Evolutionary conservation across 1,140 invertebrate genomes (phyloP), one percentile per base, ranked within the genome.

Genomic region (Luehdorfia chinensis): DNA sequence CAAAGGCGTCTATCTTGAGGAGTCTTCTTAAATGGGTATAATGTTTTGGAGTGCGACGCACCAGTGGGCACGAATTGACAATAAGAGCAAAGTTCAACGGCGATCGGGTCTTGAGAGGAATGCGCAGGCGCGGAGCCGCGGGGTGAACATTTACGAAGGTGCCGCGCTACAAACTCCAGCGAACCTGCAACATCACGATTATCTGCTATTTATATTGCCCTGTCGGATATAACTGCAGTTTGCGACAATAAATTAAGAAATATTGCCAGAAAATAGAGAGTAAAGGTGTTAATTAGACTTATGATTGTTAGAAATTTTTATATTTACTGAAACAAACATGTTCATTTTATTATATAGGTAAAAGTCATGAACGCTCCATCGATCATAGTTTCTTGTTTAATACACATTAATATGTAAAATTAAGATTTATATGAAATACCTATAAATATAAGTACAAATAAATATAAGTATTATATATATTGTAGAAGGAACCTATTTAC

Each of bases 1-100:
- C 59, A 63, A 59, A 63, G 61, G 48, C 62, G 57, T 67, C 56
- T 69, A 56, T 66, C 61, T 63, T 56, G 49, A 43, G 50, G 56
- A 62, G 54, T 63, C 57, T 63, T 73, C 71, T 64, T 66, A 71
- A 75, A 74, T 64, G 60, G 65, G 50, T 67, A 69, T 68, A 71
- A 69, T 62, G 59, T 66, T 72, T 68, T 67, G 34, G 37, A 65
- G 57, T 60, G 67, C 58, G 72, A 80, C 73, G 74, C 76, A 78
- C 65, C 55, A 70, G 60, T 68, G 68, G 74, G 72, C 74, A 81
- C 77, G 74, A 79, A 74, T 79, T 76, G 75, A 81, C 81, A 85
- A 83, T 83, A 77, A 84, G 81, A 81, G 76, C 75, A 85, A 80
- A 84, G 81, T 84, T 83, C 78, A 84, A 65, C 65, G 48, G 58